Conservation (phyloP, 2,888 invertebrate genomes). For the Hyposoter dolosus region DNA sequence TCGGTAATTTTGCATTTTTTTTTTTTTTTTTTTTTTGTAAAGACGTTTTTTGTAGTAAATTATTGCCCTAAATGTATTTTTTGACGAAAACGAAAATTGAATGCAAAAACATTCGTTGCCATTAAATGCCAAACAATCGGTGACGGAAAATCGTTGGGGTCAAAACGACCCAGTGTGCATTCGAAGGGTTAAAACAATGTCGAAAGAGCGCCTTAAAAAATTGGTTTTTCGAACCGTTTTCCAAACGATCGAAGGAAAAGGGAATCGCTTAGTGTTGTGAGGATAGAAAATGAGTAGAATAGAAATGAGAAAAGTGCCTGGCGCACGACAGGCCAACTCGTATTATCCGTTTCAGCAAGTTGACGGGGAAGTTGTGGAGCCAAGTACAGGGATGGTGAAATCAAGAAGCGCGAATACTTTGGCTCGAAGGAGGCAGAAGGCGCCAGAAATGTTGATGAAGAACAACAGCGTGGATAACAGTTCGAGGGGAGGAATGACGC, state of each 20-base stretch:
- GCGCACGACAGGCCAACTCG: slow-evolving; percentile 80
- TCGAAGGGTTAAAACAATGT: neutral
- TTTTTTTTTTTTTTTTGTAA: neutral
- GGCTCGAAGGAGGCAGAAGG: slow-evolving; percentile 81
- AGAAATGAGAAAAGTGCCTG: slow-evolving; percentile 46
- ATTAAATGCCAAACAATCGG: no score
- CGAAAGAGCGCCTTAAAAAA: neutral
- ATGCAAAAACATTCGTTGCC: no score
- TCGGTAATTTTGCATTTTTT: neutral
- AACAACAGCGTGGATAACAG: slow-evolving; percentile 64
- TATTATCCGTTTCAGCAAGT: slow-evolving; percentile 85
- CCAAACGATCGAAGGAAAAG: neutral
- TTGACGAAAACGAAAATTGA: no score
- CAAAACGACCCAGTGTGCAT: no score
- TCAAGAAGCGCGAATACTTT: slow-evolving; percentile 85
- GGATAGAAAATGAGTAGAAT: slow-evolving; percentile 5
- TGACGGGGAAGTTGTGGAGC: slow-evolving; percentile 82
- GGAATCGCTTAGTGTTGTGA: neutral
- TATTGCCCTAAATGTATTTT: neutral
- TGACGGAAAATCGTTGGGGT: no score
- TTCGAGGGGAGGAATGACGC: slow-evolving; percentile 84
- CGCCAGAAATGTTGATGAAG: slow-evolving; percentile 72
- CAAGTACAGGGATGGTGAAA: slow-evolving; percentile 84
- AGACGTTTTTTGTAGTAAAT: no score
- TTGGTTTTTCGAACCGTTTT: neutral